Conservation (phyloP, 1,140 invertebrate species). For the Diploscapter pachys region DNA sequence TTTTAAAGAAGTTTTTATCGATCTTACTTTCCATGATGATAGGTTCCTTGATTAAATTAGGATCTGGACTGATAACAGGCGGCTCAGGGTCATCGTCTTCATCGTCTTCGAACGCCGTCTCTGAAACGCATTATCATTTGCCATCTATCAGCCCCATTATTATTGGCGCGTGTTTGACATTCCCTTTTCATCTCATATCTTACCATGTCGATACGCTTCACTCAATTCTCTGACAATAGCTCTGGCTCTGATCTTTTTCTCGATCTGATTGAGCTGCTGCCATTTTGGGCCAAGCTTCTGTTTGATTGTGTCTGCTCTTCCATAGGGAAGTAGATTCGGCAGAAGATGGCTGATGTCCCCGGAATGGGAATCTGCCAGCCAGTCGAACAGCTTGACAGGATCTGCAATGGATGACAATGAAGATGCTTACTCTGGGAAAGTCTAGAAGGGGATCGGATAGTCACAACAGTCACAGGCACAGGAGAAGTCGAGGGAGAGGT, state of each 20-base stretch:
- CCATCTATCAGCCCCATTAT: no score
- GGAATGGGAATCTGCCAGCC: constrained; percentile 37
- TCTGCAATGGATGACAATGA: constrained; percentile 42
- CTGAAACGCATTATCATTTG: constrained; percentile 15
- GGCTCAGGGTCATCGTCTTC: not conserved
- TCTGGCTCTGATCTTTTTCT: constrained; percentile 42
- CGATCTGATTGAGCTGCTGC: constrained; percentile 45
- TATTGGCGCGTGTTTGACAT: no score
- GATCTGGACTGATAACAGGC: constrained; percentile 12
- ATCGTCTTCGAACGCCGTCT: constrained; percentile 39
- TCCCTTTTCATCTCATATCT: no score
- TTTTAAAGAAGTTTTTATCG: no score
- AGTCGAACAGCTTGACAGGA: constrained; percentile 52
- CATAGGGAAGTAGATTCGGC: constrained; percentile 43
- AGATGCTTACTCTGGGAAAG: not conserved
- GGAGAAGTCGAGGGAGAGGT: no score
- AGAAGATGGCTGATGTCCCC: constrained; percentile 49
- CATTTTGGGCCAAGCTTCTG: constrained; percentile 36
- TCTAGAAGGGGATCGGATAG: not conserved
- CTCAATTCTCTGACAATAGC: constrained; percentile 21
- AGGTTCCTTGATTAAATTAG: constrained; percentile 15
- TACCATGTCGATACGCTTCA: no score
- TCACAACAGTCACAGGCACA: no score
- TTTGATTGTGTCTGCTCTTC: constrained; percentile 38
- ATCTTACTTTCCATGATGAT: no score